phyloP scores from a whole-genome alignment of 2,113 vertebrate genomes.

The Alouatta palliata region DNA sequence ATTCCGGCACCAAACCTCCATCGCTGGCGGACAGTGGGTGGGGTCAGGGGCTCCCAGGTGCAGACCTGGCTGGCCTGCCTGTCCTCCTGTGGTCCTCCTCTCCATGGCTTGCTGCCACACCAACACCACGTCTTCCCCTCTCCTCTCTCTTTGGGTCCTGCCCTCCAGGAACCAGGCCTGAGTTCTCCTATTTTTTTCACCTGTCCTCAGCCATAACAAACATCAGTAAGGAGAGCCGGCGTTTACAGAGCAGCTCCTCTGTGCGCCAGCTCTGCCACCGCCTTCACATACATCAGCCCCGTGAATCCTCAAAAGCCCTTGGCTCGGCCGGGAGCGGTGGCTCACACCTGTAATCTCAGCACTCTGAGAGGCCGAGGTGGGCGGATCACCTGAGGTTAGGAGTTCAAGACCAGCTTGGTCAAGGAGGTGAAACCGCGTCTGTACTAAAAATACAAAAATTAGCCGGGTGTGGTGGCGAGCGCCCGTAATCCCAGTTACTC shows the following conservation, averaged over 20 bases:
- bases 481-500: too few relatives aligned
- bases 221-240: fast-evolving
- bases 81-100: fast-evolving
- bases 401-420: too few relatives aligned
- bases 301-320: neutral
- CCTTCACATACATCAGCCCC: neutral
- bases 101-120: neutral
- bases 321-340: too few relatives aligned
- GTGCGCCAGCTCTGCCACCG: neutral
- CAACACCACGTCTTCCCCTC: neutral
- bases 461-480: too few relatives aligned
- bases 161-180: neutral
- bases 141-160: neutral
- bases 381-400: too few relatives aligned
- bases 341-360: too few relatives aligned
- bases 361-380: too few relatives aligned
- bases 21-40: constrained; percentile 77
- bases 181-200: neutral
- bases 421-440: too few relatives aligned
- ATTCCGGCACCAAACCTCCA: constrained; percentile 86
- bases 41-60: fast-evolving
- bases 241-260: neutral
- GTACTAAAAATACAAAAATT: too few relatives aligned
- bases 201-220: neutral
- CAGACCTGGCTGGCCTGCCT: neutral